A percentile compares a stretch with the other conserved stretches of the same genome.
phyloP scores from a whole-genome alignment of 2,797 vertebrate species.

The Muscicapa comitata region DNA sequence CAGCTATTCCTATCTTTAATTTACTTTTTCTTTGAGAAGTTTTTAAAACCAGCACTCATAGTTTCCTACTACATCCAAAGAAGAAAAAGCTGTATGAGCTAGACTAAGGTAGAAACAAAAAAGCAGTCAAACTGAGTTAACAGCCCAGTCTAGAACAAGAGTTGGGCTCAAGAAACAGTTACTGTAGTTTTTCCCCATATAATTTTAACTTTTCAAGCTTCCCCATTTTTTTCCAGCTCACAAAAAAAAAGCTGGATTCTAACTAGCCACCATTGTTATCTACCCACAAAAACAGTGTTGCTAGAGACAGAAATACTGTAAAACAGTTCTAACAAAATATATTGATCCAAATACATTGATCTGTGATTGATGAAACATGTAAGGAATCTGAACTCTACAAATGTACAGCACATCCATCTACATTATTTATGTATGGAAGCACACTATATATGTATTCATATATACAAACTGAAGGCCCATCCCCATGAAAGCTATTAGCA shows the following conservation, averaged over 20 bases:
- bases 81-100: background rate
- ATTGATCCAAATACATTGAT: background rate
- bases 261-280: background rate
- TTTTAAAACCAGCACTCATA: background rate
- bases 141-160: background rate
- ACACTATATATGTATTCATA: background rate
- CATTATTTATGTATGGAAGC: background rate
- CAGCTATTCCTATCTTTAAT: background rate
- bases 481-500: background rate
- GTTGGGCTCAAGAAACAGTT: background rate
- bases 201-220: background rate
- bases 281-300: background rate
- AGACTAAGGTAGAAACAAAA: background rate
- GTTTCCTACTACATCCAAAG: background rate
- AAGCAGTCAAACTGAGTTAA: background rate
- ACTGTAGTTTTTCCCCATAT: background rate
- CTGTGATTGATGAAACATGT: background rate
- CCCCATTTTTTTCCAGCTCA: background rate
- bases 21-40: background rate
- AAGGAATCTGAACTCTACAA: background rate
- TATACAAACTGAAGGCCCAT: background rate
- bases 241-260: background rate
- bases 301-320: background rate
- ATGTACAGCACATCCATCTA: background rate
- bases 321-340: background rate